A percentile compares a stretch with the other conserved stretches of the same genome.
Conservation (phyloP, 2,888 invertebrate species). For the Ectemnius continuus region DNA sequence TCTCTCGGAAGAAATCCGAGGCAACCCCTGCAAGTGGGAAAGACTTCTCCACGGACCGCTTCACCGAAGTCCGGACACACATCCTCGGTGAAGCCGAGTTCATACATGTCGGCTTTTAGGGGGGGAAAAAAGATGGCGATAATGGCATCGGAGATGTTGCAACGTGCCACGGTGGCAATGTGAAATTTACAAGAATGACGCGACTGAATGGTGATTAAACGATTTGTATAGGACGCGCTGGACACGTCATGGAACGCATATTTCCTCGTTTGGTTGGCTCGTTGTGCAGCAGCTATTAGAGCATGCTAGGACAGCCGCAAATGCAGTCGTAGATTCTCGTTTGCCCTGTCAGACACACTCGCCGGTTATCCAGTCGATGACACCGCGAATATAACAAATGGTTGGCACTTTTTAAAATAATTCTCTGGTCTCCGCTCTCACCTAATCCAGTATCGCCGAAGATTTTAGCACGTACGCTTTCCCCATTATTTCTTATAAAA, state of each 20-base stretch:
- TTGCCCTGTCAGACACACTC: neutral
- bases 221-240: neutral
- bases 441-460: too few species aligned
- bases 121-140: neutral
- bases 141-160: neutral
- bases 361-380: neutral
- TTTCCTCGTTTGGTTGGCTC: neutral
- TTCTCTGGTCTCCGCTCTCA: too few species aligned
- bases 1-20: too few species aligned
- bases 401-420: too few species aligned
- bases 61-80: too few species aligned
- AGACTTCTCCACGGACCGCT: too few species aligned
- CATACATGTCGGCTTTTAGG: neutral
- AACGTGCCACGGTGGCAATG: neutral
- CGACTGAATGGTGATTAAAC: neutral
- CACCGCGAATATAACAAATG: too few species aligned
- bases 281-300: neutral
- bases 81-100: too few species aligned
- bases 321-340: constrained; percentile 4
- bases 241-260: constrained; percentile 5
- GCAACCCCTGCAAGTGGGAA: too few species aligned
- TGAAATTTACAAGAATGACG: neutral
- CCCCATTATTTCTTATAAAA: too few species aligned
- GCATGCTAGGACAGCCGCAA: neutral
- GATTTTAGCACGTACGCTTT: too few species aligned